Evolutionary conservation across 2,797 vertebrate species (phyloP).

Genomic region (Chelidonichthys spinosus): DNA sequence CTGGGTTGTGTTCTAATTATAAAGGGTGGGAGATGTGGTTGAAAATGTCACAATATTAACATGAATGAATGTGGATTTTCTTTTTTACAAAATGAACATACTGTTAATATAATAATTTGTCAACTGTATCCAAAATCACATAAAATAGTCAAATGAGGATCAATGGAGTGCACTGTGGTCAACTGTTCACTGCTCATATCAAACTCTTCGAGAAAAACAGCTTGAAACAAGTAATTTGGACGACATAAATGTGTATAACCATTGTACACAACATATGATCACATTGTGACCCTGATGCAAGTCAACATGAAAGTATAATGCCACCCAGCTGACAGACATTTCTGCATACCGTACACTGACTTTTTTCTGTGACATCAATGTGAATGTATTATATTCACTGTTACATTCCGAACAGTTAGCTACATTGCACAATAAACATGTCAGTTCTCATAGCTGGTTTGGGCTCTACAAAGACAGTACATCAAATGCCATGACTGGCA

Average conservation of each 20-base stretch:
- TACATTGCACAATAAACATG: neutral
- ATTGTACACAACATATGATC: neutral
- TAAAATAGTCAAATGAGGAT: neutral
- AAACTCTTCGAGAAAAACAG: neutral
- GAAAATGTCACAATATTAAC: neutral
- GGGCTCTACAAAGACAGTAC: neutral
- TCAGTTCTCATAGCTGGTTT: neutral
- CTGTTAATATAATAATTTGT: neutral
- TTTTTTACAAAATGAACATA: neutral
- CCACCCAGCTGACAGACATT: neutral
- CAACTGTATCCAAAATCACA: neutral
- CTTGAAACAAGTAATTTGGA: neutral
- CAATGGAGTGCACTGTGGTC: neutral
- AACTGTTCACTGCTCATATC: neutral
- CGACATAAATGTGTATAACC: neutral
- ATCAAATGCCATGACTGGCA: conserved; percentile 1
- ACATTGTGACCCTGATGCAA: rapidly evolving
- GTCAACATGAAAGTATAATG: neutral
- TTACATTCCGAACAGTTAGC: neutral
- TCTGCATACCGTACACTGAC: neutral
- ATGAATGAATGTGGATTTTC: neutral
- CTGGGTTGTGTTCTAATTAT: neutral
- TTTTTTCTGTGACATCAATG: neutral
- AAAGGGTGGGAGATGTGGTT: neutral
- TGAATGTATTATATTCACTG: neutral